Evolutionary conservation across 2,797 vertebrate genomes (phyloP).

Genomic region (Cynodonichthys magdalenae): DNA sequence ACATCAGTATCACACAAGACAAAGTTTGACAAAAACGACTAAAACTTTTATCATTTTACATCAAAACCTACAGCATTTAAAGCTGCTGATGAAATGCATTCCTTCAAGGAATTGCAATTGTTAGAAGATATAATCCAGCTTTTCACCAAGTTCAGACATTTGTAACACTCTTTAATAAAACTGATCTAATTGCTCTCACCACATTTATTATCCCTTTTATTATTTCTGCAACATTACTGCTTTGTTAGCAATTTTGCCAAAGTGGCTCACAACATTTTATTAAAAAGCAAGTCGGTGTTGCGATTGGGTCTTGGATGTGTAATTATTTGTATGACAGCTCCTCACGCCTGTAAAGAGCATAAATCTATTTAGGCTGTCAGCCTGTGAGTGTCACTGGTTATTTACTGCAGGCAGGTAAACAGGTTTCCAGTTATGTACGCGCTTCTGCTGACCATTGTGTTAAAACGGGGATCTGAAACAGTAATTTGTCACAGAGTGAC

Average conservation of each 20-base stretch:
- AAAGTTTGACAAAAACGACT: too few relatives aligned
- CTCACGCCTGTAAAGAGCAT: neutral
- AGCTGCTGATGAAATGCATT: too few relatives aligned
- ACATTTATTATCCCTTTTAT: neutral
- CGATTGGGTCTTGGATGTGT: slow-evolving; percentile 3
- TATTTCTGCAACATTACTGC: neutral
- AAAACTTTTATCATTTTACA: too few relatives aligned
- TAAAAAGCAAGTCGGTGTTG: neutral
- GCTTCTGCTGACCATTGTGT: slow-evolving; percentile 35
- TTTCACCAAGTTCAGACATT: neutral
- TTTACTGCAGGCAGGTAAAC: slow-evolving; percentile 19
- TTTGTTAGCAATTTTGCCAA: neutral
- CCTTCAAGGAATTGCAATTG: too few relatives aligned
- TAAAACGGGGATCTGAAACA: slow-evolving; percentile 46
- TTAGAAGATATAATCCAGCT: too few relatives aligned
- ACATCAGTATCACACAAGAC: too few relatives aligned
- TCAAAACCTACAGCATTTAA: too few relatives aligned
- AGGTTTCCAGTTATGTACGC: slow-evolving; percentile 23
- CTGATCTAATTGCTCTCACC: neutral
- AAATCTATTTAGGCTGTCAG: neutral
- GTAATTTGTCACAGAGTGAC: slow-evolving; percentile 59
- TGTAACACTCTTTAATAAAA: neutral
- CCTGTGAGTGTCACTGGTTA: neutral
- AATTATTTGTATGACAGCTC: slow-evolving; percentile 4
- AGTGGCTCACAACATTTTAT: neutral